These are phyloP conservation scores for Chorisops tibialis DNA, from an alignment of 2,888 invertebrate species.

Conservation along the genomic window DNA sequence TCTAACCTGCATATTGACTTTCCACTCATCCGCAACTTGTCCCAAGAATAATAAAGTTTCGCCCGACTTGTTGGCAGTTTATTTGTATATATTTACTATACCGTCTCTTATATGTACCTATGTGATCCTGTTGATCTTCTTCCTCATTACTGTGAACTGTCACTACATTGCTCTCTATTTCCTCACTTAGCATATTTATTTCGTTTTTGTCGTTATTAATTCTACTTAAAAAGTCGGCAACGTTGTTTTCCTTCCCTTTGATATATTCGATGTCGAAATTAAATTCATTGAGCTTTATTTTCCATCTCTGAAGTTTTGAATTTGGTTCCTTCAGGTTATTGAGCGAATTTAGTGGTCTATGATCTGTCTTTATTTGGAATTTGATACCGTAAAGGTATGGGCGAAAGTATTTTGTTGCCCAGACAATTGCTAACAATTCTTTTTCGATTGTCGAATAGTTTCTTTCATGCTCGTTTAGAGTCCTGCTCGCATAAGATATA, in stretches of 20 bases:
- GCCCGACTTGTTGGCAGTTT: too few relatives aligned
- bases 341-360: constrained; percentile 30
- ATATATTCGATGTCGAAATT: not conserved
- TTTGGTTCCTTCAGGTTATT: not conserved
- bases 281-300: constrained; percentile 6
- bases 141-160: not conserved
- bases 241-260: constrained; percentile 4
- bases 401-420: constrained; percentile 43
- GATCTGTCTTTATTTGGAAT: constrained; percentile 40
- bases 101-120: not conserved
- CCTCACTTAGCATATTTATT: not conserved
- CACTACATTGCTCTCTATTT: not conserved
- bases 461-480: constrained; percentile 35
- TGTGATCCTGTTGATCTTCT: not conserved
- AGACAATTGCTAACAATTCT: constrained; percentile 42
- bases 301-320: constrained; percentile 1
- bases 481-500: constrained; percentile 28
- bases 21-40: too few relatives aligned
- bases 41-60: too few relatives aligned
- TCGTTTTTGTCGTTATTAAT: not conserved
- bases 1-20: too few relatives aligned
- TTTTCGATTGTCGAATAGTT: constrained; percentile 42
- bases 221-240: constrained; percentile 4
- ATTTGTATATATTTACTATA: constrained; percentile 17
- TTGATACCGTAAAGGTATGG: constrained; percentile 43